phyloP scores from a whole-genome alignment of 2,113 vertebrate genomes.

The Clarias magur region DNA sequence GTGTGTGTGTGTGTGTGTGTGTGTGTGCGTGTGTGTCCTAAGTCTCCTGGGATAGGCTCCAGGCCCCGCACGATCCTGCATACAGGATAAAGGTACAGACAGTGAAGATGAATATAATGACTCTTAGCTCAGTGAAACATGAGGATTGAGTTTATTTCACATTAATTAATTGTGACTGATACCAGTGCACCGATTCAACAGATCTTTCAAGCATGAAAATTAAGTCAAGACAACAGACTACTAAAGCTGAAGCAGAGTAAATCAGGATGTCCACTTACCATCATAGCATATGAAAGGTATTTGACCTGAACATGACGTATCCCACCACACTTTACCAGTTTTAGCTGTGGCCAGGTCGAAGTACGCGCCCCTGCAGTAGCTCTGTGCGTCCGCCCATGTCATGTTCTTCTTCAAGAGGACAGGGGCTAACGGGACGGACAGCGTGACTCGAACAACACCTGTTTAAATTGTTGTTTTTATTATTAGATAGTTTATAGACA shows the following conservation, averaged over 20 bases:
- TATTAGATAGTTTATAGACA: background rate
- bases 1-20: too few species aligned
- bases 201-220: too few species aligned
- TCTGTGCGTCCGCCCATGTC: background rate
- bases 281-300: constrained; percentile 16
- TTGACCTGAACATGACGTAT: background rate
- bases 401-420: background rate
- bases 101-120: too few species aligned
- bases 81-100: too few species aligned
- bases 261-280: background rate
- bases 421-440: background rate
- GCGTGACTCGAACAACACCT: background rate
- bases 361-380: background rate
- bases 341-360: background rate
- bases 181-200: too few species aligned
- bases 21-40: too few species aligned
- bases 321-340: constrained; percentile 20
- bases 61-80: too few species aligned
- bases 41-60: too few species aligned
- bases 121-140: too few species aligned
- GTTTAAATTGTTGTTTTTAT: background rate
- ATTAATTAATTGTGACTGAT: too few species aligned
- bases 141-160: too few species aligned
- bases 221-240: too few species aligned
- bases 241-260: background rate